phyloP scores from a whole-genome alignment of 2,113 vertebrate genomes.

The Pionites leucogaster region DNA sequence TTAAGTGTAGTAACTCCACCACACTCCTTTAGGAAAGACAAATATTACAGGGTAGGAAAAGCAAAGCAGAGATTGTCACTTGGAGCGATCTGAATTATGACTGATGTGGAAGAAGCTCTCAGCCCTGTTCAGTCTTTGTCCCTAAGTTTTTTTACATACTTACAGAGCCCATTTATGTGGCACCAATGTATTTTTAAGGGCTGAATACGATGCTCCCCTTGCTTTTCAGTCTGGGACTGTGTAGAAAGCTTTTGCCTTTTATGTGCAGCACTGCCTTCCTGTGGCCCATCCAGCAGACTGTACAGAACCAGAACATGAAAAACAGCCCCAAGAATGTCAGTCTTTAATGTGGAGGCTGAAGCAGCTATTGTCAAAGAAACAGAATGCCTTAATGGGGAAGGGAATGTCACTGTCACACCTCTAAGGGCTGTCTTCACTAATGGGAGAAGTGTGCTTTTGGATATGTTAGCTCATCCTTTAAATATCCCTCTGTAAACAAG shows the following conservation, averaged over 20 bases:
- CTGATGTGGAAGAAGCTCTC: background rate
- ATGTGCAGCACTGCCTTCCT: background rate
- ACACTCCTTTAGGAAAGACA: background rate
- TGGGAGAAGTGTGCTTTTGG: background rate
- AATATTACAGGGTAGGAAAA: background rate
- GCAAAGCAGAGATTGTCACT: background rate
- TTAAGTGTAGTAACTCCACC: background rate
- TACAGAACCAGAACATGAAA: background rate
- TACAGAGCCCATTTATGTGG: background rate
- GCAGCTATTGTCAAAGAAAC: background rate
- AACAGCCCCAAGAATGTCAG: background rate
- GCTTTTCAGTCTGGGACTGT: background rate
- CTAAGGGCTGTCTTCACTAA: background rate
- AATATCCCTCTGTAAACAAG: slow-evolving; percentile 57
- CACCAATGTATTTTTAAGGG: background rate
- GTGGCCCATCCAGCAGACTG: background rate
- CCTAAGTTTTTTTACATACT: background rate
- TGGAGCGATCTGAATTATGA: background rate
- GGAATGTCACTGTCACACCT: slow-evolving; percentile 33
- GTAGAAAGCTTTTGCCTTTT: background rate
- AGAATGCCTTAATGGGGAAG: slow-evolving; percentile 31
- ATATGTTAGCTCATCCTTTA: slow-evolving; percentile 37
- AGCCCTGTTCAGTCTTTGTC: background rate
- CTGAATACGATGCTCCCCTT: background rate
- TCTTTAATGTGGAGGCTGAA: background rate